Evolutionary conservation across 1,140 invertebrate genomes (phyloP), one percentile per base, ranked within the genome.

Genomic region (Rhopalosiphum maidis): DNA sequence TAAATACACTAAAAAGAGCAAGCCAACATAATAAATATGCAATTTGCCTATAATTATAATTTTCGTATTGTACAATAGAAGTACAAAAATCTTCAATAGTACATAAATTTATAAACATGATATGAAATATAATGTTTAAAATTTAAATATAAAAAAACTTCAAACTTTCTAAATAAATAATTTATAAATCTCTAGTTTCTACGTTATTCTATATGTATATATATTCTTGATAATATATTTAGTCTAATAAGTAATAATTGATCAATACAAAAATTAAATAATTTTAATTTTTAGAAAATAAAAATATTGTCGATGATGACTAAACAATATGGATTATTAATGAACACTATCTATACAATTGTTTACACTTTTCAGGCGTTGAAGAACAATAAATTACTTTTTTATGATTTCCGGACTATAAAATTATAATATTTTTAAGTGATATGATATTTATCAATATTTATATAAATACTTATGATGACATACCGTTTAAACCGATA

Each of bases 321-420:
- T 68, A 11, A 68, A 15, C 15, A 68, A 77, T 60, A 60, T 60
- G 30, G 55, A 60, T 60, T 60, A 60, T 60, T 60, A 60, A n/a
- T 77, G n/a, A 68, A 68, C 60, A 60, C 25, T 60, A 60, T n/a
- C 30, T n/a, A 68, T 68, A n/a, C 30, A 68, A n/a, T n/a, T 68
- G n/a, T 77, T 77, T 77, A 77, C 60, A 77, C 18, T 77, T 18
- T 77, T 77, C 18, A 77, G 5, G n/a, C n/a, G 60, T n/a, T 51
- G n/a, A 77, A 77, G 30, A 77, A 77, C 60, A 77, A 77, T 77
- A n/a, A 77, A 77, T n/a, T 77, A 77, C 37, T 77, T n/a, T 68
- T 68, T 5, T n/a, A 77, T n/a, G 4, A 77, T n/a, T 77, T 77
- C 30, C 30, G 60, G 4, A 77, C 30, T 18, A 77, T 35, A 77